Evolutionary conservation across 2,888 invertebrate species (phyloP), one percentile per base, ranked within the genome.

Genomic region (Cryptosula pallasiana): DNA sequence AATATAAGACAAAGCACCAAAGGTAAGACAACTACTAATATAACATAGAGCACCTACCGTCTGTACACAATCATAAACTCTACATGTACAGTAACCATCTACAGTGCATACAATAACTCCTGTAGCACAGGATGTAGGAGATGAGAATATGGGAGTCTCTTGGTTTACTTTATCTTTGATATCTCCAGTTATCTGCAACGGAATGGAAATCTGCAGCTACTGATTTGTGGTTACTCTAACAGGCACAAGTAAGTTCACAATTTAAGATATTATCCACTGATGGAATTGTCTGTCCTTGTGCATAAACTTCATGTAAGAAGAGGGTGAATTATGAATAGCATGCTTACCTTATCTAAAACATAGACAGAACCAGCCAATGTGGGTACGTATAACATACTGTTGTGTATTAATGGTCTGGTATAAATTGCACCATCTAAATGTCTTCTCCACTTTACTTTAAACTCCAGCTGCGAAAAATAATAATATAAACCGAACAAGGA

Each of bases 321-420:
- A n/a, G n/a, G n/a, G n/a, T n/a, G n/a, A n/a, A n/a, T n/a, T n/a
- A n/a, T n/a, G n/a, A n/a, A n/a, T n/a, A n/a, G n/a, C n/a, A n/a
- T n/a, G n/a, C n/a, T 63, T 63, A 63, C 63, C 32, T 63, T 63
- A 5, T 32, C 63, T 29, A 63, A 2, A 9, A 9, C 25, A 32
- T 63, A 63, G 63, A 27, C 5, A 16, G 63, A 63, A 32, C 63
- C 63, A 25, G 27, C 32, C 32, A 63, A 34, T 25, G 63, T 63
- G 27, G 5, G 29, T 3, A 63, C 32, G 32, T 32, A 63, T 32
- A 63, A 13, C 2, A 3, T 13, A 25, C 27, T 32, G 20, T 34
- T n/a, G 32, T 2, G n/a, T 32, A 63, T 27, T 2, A 63, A 5
- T 2, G 63, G 32, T 29, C 29, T 63, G 32, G 63, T 5, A 63